Percentiles rank a stretch among this genome's conserved stretches.
These are phyloP conservation scores for Lasioglossum malachurum DNA, from an alignment of 2,888 invertebrate species.

Conservation along the genomic window DNA sequence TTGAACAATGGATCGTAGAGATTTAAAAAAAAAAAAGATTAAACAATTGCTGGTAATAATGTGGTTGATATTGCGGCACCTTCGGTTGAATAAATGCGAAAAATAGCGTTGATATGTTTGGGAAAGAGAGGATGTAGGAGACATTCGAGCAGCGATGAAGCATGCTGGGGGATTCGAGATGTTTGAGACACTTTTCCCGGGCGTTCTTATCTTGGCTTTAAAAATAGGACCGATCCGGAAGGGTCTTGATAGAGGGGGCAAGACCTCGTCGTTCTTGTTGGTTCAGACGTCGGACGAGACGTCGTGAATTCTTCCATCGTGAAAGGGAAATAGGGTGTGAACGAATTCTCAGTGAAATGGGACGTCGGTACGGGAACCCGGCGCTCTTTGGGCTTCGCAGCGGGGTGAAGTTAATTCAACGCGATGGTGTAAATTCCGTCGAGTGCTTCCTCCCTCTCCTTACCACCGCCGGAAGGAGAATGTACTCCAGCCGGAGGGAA, in stretches of 20 bases:
- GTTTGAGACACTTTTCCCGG: slow-evolving; percentile 4
- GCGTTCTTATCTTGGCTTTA: slow-evolving; percentile 7
- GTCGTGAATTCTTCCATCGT: slow-evolving; percentile 38
- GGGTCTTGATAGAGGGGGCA: slow-evolving; percentile 42
- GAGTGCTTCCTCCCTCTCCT: slow-evolving; percentile 5
- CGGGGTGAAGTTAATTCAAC: slow-evolving; percentile 42
- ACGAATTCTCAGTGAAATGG: slow-evolving; percentile 54
- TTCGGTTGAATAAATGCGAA: neutral
- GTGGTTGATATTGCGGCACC: neutral
- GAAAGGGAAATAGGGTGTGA: slow-evolving; percentile 59
- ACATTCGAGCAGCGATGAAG: neutral
- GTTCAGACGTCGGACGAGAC: slow-evolving; percentile 45
- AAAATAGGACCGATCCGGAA: slow-evolving; percentile 39
- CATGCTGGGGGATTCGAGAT: neutral
- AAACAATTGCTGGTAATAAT: too few species aligned
- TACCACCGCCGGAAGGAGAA: neutral
- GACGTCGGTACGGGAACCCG: slow-evolving; percentile 10
- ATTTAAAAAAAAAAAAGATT: neutral
- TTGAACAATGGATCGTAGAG: too few species aligned
- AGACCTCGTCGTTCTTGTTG: slow-evolving; percentile 51
- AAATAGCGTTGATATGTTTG: neutral
- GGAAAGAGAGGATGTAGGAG: neutral
- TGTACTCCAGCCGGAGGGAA: neutral
- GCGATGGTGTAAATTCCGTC: slow-evolving; percentile 36
- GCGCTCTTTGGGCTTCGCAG: slow-evolving; percentile 22